Evolutionary conservation across 2,888 invertebrate genomes (phyloP).

Genomic region (Drosophila pegasa): DNA sequence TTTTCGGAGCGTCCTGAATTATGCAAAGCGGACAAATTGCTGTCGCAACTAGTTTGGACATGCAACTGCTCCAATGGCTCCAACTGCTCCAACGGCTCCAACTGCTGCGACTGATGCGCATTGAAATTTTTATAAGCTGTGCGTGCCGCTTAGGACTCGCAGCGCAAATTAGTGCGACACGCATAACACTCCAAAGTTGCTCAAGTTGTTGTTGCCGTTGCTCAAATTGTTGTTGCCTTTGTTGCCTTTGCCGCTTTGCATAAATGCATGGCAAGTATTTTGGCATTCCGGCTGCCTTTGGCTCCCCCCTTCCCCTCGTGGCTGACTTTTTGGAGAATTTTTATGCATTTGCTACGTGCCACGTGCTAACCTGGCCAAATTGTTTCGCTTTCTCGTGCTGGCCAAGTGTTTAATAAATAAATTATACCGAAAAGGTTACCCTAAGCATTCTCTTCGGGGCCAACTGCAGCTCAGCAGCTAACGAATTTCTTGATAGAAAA

Average conservation of each 20-base stretch:
- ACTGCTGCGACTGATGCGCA: slow-evolving; percentile 24
- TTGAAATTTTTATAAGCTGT: slow-evolving; percentile 72
- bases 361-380: slow-evolving; percentile 46
- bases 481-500: neutral
- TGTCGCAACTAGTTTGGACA: slow-evolving; percentile 66
- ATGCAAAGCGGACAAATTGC: slow-evolving; percentile 67
- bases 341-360: slow-evolving; percentile 75
- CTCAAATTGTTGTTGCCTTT: slow-evolving; percentile 5
- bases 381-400: slow-evolving; percentile 31
- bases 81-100: slow-evolving; percentile 26
- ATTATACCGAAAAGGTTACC: slow-evolving; percentile 50
- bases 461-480: slow-evolving; percentile 10
- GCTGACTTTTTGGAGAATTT: slow-evolving; percentile 65
- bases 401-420: slow-evolving; percentile 70
- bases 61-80: slow-evolving; percentile 70
- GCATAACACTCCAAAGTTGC: slow-evolving; percentile 52
- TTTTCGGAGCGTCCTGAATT: slow-evolving; percentile 47
- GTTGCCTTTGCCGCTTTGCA: slow-evolving; percentile 58
- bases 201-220: slow-evolving; percentile 7
- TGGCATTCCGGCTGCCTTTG: slow-evolving; percentile 35
- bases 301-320: slow-evolving; percentile 17
- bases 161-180: slow-evolving; percentile 71
- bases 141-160: slow-evolving; percentile 57
- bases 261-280: slow-evolving; percentile 66
- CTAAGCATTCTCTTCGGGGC: slow-evolving; percentile 5